Evolutionary conservation across 2,113 vertebrate species (phyloP).

Genomic region (Crotophaga sulcirostris): DNA sequence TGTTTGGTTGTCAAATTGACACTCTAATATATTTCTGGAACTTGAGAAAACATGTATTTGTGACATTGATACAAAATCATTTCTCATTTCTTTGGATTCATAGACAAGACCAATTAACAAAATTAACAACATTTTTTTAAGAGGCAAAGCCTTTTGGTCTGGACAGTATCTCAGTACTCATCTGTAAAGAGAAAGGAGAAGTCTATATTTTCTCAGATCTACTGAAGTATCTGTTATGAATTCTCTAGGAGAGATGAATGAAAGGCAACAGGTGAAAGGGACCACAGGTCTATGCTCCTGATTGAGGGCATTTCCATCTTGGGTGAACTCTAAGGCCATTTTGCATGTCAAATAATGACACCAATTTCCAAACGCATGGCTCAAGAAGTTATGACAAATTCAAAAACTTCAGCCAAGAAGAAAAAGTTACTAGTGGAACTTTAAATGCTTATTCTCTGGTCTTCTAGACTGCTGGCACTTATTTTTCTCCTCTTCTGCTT

Average conservation of each 20-base stretch:
- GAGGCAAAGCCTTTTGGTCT: background rate
- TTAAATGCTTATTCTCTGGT: background rate
- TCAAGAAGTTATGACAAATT: background rate
- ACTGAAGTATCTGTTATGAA: background rate
- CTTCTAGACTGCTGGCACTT: background rate
- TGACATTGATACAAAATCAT: background rate
- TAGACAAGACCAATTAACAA: background rate
- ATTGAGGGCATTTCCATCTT: background rate
- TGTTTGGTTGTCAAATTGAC: background rate
- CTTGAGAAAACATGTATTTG: background rate
- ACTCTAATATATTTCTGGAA: background rate
- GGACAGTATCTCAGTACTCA: background rate
- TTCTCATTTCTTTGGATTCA: background rate
- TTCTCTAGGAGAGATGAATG: background rate
- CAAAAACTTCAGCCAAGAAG: background rate
- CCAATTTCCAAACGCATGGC: background rate
- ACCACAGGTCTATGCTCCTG: background rate
- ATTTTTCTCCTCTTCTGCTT: background rate
- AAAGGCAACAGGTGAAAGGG: background rate
- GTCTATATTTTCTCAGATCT: background rate
- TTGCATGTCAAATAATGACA: background rate
- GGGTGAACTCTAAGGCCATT: background rate
- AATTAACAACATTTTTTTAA: background rate
- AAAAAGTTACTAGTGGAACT: background rate
- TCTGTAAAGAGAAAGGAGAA: background rate